phyloP scores from a whole-genome alignment of 2,797 vertebrate species.

The Myoxocephalus aenaeus region DNA sequence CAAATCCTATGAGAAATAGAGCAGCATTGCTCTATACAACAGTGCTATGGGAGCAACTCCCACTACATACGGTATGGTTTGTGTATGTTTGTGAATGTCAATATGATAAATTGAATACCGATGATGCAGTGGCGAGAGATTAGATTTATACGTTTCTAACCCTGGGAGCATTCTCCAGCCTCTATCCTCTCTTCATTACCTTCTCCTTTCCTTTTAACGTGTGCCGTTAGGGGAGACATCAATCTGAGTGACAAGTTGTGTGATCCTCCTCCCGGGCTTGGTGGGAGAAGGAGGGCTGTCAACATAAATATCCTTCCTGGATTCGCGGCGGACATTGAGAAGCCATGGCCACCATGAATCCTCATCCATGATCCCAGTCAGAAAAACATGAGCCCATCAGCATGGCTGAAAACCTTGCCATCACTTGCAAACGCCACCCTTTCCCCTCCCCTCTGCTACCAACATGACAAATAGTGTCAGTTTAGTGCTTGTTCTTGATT shows the following conservation, averaged over 20 bases:
- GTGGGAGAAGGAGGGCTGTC: constrained; percentile 74
- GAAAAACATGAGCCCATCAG: constrained; percentile 42
- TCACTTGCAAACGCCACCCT: background rate
- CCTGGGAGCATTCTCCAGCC: constrained; percentile 48
- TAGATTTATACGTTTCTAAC: constrained; percentile 47
- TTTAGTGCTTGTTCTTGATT: constrained; percentile 32
- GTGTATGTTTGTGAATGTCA: constrained; percentile 48
- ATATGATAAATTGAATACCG: constrained; percentile 52
- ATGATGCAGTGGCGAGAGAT: constrained; percentile 61
- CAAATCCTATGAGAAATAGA: constrained; percentile 62
- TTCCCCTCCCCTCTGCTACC: constrained; percentile 2
- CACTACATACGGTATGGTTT: constrained; percentile 23
- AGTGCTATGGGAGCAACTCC: constrained; percentile 46
- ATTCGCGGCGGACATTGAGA: constrained; percentile 52
- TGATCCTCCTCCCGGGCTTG: constrained; percentile 73
- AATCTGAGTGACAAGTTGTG: constrained; percentile 77
- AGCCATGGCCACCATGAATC: constrained; percentile 64
- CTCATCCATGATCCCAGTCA: constrained; percentile 47
- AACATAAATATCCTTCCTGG: constrained; percentile 75
- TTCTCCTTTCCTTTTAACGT: constrained; percentile 71
- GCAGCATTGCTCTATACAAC: constrained; percentile 49
- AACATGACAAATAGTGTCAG: constrained; percentile 29
- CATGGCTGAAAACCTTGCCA: constrained; percentile 15
- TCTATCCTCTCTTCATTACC: constrained; percentile 62
- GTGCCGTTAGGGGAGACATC: constrained; percentile 70